Conservation (phyloP, 2,888 invertebrate species). For the Lepidonotus clava region DNA sequence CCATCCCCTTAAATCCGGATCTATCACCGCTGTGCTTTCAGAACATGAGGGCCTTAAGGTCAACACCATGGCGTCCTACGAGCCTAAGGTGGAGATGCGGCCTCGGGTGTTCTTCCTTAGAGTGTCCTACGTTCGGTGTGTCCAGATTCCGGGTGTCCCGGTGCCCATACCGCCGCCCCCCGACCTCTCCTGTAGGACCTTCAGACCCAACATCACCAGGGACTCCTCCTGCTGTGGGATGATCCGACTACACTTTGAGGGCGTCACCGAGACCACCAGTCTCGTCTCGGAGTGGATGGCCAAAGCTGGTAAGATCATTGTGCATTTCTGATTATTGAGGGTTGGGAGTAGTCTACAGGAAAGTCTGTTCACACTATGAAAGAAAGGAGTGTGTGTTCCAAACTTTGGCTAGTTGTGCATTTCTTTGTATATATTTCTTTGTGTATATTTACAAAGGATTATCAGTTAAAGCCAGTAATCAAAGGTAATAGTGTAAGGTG, state of each 20-base stretch:
- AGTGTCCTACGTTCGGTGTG: constrained; percentile 14
- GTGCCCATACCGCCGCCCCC: not conserved
- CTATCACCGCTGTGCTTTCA: too few species aligned
- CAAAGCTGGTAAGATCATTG: constrained; percentile 18
- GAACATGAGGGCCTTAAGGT: constrained; percentile 47
- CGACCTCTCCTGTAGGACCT: constrained; percentile 24
- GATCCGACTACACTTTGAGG: constrained; percentile 44
- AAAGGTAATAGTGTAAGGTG: too few species aligned
- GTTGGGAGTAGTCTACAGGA: too few species aligned
- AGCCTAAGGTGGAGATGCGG: constrained; percentile 38
- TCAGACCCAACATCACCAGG: constrained; percentile 22
- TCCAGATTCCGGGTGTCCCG: constrained; percentile 2
- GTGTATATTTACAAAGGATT: too few species aligned
- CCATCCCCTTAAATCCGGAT: too few species aligned
- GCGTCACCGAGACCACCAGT: constrained; percentile 35
- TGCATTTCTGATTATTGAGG: not conserved
- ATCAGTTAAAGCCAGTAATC: too few species aligned
- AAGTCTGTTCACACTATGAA: too few species aligned
- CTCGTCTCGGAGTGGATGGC: constrained; percentile 38
- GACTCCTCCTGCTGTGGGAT: constrained; percentile 43
- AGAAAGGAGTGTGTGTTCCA: too few species aligned
- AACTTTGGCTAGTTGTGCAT: too few species aligned
- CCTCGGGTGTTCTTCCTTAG: constrained; percentile 32
- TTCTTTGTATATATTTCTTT: too few species aligned
- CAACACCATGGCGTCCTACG: constrained; percentile 45